phyloP scores from a whole-genome alignment of 1,140 invertebrate species.

The Vanessa tameamea region DNA sequence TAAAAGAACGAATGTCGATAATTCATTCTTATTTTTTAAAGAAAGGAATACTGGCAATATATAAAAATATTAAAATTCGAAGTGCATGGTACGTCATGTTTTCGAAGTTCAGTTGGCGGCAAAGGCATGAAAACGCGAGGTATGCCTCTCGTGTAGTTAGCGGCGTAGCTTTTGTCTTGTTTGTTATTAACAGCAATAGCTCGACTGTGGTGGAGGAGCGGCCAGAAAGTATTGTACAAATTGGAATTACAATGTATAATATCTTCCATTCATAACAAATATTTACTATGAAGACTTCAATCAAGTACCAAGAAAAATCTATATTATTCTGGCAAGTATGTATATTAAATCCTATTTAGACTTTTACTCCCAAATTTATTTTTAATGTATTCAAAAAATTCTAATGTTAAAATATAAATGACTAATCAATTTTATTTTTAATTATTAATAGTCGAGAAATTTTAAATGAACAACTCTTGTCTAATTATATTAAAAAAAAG shows the following conservation, averaged over 20 bases:
- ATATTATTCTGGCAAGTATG: too few species aligned
- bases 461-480: too few species aligned
- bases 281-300: too few species aligned
- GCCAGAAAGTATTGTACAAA: conserved; percentile 35
- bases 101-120: conserved; percentile 11
- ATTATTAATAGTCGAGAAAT: too few species aligned
- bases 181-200: conserved; percentile 72
- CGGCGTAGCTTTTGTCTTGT: conserved; percentile 67
- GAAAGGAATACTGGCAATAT: background rate
- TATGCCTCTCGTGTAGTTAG: conserved; percentile 58
- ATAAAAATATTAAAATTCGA: conserved; percentile 32
- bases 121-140: conserved; percentile 18
- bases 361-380: too few species aligned
- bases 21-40: background rate
- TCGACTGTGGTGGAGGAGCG: conserved; percentile 32
- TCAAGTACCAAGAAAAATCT: too few species aligned
- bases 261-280: background rate
- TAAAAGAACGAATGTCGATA: background rate
- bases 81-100: conserved; percentile 21
- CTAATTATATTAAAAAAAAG: too few species aligned
- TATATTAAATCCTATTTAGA: too few species aligned
- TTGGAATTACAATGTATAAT: too few species aligned
- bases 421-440: too few species aligned
- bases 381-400: too few species aligned
- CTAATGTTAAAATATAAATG: too few species aligned